phyloP scores from a whole-genome alignment of 2,113 vertebrate genomes.

The Callocephalon fimbriatum region DNA sequence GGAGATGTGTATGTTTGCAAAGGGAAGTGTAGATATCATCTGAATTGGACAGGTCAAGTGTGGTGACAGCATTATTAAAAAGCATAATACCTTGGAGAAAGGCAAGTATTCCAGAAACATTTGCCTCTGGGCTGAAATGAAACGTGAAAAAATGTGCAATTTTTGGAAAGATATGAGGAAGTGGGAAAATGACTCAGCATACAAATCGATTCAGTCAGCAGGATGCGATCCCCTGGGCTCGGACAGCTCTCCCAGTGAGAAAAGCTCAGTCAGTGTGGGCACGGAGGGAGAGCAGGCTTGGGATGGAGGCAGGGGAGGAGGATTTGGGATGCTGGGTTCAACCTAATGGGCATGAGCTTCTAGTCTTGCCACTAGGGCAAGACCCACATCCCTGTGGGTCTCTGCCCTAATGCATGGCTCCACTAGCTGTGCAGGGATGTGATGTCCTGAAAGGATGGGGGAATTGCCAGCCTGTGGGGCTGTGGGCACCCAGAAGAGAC shows the following conservation, averaged over 20 bases:
- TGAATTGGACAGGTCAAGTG: slow-evolving; percentile 72
- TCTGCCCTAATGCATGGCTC: not conserved
- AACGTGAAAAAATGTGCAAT: slow-evolving; percentile 51
- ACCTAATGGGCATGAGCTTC: not conserved
- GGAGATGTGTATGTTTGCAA: slow-evolving; percentile 40
- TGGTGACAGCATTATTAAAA: slow-evolving; percentile 68
- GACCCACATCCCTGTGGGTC: not conserved
- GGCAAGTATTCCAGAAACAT: slow-evolving; percentile 49
- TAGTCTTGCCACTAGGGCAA: not conserved
- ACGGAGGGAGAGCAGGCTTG: accelerated
- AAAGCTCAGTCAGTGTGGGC: accelerated
- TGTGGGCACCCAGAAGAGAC: not conserved
- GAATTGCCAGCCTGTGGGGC: accelerated
- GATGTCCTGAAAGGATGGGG: not conserved
- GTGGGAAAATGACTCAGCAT: slow-evolving; percentile 54
- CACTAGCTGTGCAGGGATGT: accelerated
- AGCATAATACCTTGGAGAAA: slow-evolving; percentile 60
- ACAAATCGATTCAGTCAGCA: slow-evolving; percentile 11
- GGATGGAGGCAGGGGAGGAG: not conserved
- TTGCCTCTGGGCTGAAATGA: slow-evolving; percentile 68
- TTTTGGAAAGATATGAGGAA: slow-evolving; percentile 28
- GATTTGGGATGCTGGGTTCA: not conserved
- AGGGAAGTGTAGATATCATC: slow-evolving; percentile 65
- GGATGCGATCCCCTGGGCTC: not conserved
- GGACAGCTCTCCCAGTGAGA: accelerated